Evolutionary conservation across 2,888 invertebrate species (phyloP), one percentile per base, ranked within the genome.

Genomic region (Cataglyphis altisquamis): DNA sequence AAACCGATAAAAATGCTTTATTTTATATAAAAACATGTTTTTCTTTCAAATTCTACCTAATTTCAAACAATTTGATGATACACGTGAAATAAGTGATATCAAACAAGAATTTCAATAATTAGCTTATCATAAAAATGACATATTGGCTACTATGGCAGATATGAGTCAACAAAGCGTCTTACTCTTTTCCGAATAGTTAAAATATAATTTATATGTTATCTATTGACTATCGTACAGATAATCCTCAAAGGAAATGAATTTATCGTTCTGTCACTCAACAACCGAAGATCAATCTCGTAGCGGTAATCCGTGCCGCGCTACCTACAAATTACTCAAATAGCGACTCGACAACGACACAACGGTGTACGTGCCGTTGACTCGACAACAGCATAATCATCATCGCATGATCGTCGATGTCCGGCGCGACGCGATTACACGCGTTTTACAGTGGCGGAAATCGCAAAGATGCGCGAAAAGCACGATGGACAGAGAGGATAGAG

Each of bases 291-390:
- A 60, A 60, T 80, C 45, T 64, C 45, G 36, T 18, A 21, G 70
- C 60, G 60, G 60, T 80, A 80, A 80, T 80, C 60, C 78, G 70
- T 36, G 60, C 60, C 57, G 70, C 60, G 78, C 78, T 80, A 80
- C 70, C 78, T 80, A 80, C 78, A 80, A 80, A 80, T 80, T 80
- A 80, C 72, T 80, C 78, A 48, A 70, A 80, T 80, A 80, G 77
- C 77, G 67, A 67, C 67, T 77, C 77, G 77, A 77, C 77, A 77
- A 82, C 67, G 66, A 82, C 60, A 67, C 67, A 82, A 74, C 66
- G 60, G 67, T 67, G 82, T 66, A 62, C 64, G 66, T 52, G 66
- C 66, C 66, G 82, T 45, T 64, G 82, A 77, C 75, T 82, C 74
- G 63, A 62, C 63, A 82, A 82, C 57, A 64, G 81, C 64, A 67